Conservation (phyloP, 2,797 vertebrate genomes). For the Brachymystax lenok region DNA sequence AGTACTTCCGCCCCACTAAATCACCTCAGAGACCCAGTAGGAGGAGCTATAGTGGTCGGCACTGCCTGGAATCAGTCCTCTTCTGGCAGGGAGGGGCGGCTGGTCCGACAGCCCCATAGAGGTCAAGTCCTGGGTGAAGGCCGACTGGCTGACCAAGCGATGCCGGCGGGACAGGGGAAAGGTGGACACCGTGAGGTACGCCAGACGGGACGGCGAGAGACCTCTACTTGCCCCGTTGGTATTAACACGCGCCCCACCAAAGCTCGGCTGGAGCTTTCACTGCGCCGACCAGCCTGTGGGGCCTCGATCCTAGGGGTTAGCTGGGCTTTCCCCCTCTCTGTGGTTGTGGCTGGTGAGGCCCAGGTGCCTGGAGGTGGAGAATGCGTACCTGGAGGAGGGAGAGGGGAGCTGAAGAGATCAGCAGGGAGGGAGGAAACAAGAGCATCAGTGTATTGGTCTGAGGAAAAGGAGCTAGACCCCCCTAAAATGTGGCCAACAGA, state of each 20-base stretch:
- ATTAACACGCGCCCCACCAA: constrained; percentile 32
- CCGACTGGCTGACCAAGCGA: constrained; percentile 80
- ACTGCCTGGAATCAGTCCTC: not conserved
- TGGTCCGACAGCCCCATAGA: constrained; percentile 71
- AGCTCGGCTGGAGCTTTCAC: constrained; percentile 67
- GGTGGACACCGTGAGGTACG: constrained; percentile 47
- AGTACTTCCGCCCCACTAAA: constrained; percentile 16
- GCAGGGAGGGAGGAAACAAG: constrained; percentile 37
- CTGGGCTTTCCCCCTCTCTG: constrained; percentile 64
- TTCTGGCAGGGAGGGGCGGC: constrained; percentile 35
- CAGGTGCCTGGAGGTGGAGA: constrained; percentile 68
- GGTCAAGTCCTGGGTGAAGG: constrained; percentile 78
- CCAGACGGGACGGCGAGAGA: constrained; percentile 51
- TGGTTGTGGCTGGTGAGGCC: constrained; percentile 34
- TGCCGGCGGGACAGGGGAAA: constrained; percentile 64
- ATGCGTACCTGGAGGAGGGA: constrained; percentile 66
- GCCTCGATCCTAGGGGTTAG: constrained; percentile 56
- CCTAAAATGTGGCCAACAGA: not conserved
- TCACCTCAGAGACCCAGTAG: constrained; percentile 46
- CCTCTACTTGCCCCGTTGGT: constrained; percentile 52
- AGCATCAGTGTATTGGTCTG: not conserved
- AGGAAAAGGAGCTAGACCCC: not conserved
- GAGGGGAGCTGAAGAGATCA: constrained; percentile 70
- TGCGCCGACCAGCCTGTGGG: constrained; percentile 49
- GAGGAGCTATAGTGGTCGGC: constrained; percentile 24